A percentile compares a stretch with the other conserved stretches of the same genome.
phyloP scores from a whole-genome alignment of 2,113 vertebrate species.

The Ceratotherium simum region DNA sequence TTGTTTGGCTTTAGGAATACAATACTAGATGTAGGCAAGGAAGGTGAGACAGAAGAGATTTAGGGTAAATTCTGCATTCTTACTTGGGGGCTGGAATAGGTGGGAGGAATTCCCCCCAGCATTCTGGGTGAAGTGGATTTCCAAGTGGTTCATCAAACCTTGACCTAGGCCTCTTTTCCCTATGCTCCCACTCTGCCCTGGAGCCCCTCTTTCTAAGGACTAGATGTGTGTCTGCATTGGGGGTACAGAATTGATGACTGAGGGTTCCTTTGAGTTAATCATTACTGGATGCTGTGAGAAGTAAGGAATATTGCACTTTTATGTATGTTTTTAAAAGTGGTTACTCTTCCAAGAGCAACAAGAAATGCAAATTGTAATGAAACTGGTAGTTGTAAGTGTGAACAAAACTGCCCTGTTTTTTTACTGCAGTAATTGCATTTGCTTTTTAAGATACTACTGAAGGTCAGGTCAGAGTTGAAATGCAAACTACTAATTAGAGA shows the following conservation, averaged over 20 bases:
- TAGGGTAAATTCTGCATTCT: background rate
- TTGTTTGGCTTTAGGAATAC: background rate
- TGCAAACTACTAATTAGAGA: slow-evolving; percentile 63
- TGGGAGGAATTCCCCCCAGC: background rate
- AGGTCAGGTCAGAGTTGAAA: slow-evolving; percentile 66
- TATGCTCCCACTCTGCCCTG: background rate
- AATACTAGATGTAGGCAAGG: slow-evolving; percentile 44
- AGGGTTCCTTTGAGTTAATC: slow-evolving; percentile 23
- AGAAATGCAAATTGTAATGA: slow-evolving; percentile 32
- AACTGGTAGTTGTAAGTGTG: slow-evolving; percentile 2
- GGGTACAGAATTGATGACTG: background rate
- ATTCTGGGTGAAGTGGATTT: background rate
- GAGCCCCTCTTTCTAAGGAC: background rate
- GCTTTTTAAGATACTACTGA: slow-evolving; percentile 83
- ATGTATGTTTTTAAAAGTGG: slow-evolving; percentile 45
- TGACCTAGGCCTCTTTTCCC: background rate
- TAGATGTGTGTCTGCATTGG: background rate
- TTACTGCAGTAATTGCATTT: slow-evolving; percentile 52
- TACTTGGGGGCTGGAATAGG: background rate
- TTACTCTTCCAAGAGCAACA: slow-evolving; percentile 47
- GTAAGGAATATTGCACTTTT: background rate
- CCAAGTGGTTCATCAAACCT: background rate
- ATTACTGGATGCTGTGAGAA: slow-evolving; percentile 20
- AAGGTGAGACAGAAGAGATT: background rate
- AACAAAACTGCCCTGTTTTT: background rate